phyloP scores from a whole-genome alignment of 30 jellyfish, hydroid and myxozoan genomes.

The Aurelia aurita region DNA sequence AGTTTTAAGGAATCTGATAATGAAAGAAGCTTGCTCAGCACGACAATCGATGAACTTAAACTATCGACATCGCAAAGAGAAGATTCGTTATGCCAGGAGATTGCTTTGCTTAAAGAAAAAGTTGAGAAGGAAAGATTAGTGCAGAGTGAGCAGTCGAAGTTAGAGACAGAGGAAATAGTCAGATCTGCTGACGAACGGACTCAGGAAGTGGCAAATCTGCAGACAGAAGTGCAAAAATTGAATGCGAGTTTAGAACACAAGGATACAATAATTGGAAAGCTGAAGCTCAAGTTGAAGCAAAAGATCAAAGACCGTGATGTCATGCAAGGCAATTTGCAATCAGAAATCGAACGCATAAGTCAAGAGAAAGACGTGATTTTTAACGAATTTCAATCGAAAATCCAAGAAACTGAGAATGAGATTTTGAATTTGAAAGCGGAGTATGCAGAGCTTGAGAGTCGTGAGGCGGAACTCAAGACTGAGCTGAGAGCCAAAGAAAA shows the following conservation, averaged over 20 bases:
- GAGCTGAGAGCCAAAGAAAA: conserved; percentile 1
- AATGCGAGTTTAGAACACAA: conserved; percentile 54
- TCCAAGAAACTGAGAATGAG: conserved; percentile 70
- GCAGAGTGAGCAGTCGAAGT: conserved; percentile 30
- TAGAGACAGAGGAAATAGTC: conserved; percentile 49
- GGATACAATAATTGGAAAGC: conserved; percentile 76
- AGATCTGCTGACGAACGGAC: conserved; percentile 35
- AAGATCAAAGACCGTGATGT: conserved; percentile 82
- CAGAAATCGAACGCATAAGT: conserved; percentile 84
- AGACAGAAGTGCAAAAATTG: conserved; percentile 30
- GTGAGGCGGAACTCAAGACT: neutral
- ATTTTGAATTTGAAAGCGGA: conserved; percentile 2
- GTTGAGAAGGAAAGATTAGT: conserved; percentile 11
- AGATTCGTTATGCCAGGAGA: conserved; percentile 43
- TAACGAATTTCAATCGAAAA: conserved; percentile 80
- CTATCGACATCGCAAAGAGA: conserved; percentile 24
- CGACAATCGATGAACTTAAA: conserved; percentile 53
- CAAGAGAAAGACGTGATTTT: conserved; percentile 81
- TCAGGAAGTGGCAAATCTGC: conserved; percentile 18
- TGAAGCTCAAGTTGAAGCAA: conserved; percentile 85
- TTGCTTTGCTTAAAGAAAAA: conserved; percentile 32
- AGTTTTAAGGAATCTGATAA: conserved; percentile 10
- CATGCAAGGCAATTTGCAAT: conserved; percentile 71
- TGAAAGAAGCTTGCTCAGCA: conserved; percentile 18
- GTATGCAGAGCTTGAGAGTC: conserved; percentile 12